These are phyloP conservation scores for Lymantria monacha DNA, from an alignment of 2,888 invertebrate species.

Conservation along the genomic window DNA sequence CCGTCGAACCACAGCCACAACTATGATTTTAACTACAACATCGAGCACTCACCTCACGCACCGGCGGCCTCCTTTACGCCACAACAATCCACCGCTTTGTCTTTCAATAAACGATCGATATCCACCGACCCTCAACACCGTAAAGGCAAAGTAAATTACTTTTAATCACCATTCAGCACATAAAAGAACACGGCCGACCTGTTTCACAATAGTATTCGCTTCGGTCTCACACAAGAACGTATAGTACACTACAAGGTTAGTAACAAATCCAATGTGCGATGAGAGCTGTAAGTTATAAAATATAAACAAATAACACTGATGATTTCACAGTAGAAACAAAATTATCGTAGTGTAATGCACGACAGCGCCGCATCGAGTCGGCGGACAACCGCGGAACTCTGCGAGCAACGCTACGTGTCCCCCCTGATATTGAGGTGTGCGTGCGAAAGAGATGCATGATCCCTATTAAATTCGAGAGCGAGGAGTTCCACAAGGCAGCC, in stretches of 20 bases:
- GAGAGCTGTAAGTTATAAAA: slow-evolving; percentile 57
- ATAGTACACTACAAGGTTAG: slow-evolving; percentile 61
- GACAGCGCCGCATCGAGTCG: slow-evolving; percentile 78
- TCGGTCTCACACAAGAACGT: slow-evolving; percentile 57
- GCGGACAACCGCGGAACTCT: slow-evolving; percentile 74
- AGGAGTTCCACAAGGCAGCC: slow-evolving; percentile 46
- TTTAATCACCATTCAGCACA: slow-evolving; percentile 79
- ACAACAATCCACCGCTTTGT: slow-evolving; percentile 71
- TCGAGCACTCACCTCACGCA: slow-evolving; percentile 55
- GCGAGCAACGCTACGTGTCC: slow-evolving; percentile 69
- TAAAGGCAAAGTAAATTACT: slow-evolving; percentile 78
- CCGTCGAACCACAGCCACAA: slow-evolving; percentile 29
- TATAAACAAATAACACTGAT: slow-evolving; percentile 77
- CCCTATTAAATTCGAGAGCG: slow-evolving; percentile 10
- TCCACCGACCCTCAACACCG: slow-evolving; percentile 69
- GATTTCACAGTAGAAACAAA: slow-evolving; percentile 68
- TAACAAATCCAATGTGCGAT: slow-evolving; percentile 55
- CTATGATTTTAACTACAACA: slow-evolving; percentile 25
- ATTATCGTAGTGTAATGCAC: slow-evolving; percentile 65
- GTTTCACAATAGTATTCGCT: slow-evolving; percentile 61
- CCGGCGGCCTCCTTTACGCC: slow-evolving; percentile 48
- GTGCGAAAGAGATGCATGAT: slow-evolving; percentile 51
- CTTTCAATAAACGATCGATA: slow-evolving; percentile 73
- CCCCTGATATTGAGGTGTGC: slow-evolving; percentile 51
- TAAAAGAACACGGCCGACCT: slow-evolving; percentile 66